Conservation (phyloP, 2,797 vertebrate genomes). For the Lepus townsendii region DNA sequence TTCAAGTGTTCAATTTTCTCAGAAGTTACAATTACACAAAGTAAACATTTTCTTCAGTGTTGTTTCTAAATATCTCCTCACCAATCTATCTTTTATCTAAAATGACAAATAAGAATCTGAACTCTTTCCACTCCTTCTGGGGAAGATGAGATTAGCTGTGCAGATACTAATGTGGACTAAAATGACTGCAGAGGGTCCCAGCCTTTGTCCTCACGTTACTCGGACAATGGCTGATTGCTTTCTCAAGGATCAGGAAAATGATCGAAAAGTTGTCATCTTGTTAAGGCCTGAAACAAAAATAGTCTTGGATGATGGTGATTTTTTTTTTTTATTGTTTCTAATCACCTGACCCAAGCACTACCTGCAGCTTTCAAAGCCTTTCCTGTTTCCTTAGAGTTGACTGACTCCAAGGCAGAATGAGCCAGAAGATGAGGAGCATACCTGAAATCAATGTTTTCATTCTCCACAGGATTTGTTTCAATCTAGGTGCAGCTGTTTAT, state of each 20-base stretch:
- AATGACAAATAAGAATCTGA: constrained; percentile 66
- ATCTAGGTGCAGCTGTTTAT: constrained; percentile 45
- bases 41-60: constrained; percentile 39
- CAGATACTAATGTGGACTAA: constrained; percentile 38
- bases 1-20: constrained; percentile 39
- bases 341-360: constrained; percentile 6
- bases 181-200: constrained; percentile 63
- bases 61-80: constrained; percentile 65
- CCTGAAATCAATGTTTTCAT: constrained; percentile 20
- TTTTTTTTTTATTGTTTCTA: background rate
- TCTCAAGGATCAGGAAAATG: constrained; percentile 71
- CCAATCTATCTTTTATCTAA: constrained; percentile 57
- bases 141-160: constrained; percentile 8
- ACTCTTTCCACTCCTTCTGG: constrained; percentile 48
- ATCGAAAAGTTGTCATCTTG: constrained; percentile 65
- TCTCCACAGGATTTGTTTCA: constrained; percentile 55
- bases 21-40: constrained; percentile 64
- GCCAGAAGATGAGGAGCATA: constrained; percentile 12
- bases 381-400: constrained; percentile 51
- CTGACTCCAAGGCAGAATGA: constrained; percentile 48
- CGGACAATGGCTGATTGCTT: constrained; percentile 59
- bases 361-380: constrained; percentile 36
- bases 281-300: constrained; percentile 60
- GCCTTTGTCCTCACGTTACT: constrained; percentile 54
- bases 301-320: background rate